Evolutionary conservation across 2,888 invertebrate species (phyloP).

Genomic region (Dicycla oo): DNA sequence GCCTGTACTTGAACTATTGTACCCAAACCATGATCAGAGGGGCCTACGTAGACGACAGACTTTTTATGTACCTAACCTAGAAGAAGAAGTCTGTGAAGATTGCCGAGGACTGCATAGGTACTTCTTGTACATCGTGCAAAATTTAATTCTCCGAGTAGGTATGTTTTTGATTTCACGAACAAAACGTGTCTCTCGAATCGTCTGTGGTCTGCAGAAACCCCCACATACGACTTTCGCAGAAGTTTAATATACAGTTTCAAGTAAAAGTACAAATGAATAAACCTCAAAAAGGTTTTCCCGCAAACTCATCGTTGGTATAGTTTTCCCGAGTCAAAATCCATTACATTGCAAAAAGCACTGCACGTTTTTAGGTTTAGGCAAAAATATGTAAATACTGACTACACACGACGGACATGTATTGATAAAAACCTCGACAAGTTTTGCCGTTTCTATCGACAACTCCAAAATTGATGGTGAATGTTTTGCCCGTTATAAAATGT

Average conservation of each 20-base stretch:
- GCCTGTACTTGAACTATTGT: background rate
- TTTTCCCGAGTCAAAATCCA: constrained; percentile 36
- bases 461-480: constrained; percentile 17
- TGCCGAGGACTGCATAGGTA: background rate
- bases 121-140: background rate
- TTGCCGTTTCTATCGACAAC: constrained; percentile 20
- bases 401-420: constrained; percentile 33
- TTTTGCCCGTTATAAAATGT: constrained; percentile 9
- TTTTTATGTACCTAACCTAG: background rate
- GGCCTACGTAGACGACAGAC: background rate
- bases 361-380: constrained; percentile 55
- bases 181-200: background rate
- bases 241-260: background rate
- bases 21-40: background rate
- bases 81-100: background rate
- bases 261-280: constrained; percentile 2
- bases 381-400: constrained; percentile 55
- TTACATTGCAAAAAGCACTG: constrained; percentile 37
- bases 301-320: constrained; percentile 10
- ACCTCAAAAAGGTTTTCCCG: background rate
- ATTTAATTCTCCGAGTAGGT: background rate
- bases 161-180: background rate
- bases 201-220: background rate
- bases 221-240: no score
- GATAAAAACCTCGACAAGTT: constrained; percentile 43